Evolutionary conservation across 1,140 invertebrate species (phyloP).

Genomic region (Tetramorium alpestre): DNA sequence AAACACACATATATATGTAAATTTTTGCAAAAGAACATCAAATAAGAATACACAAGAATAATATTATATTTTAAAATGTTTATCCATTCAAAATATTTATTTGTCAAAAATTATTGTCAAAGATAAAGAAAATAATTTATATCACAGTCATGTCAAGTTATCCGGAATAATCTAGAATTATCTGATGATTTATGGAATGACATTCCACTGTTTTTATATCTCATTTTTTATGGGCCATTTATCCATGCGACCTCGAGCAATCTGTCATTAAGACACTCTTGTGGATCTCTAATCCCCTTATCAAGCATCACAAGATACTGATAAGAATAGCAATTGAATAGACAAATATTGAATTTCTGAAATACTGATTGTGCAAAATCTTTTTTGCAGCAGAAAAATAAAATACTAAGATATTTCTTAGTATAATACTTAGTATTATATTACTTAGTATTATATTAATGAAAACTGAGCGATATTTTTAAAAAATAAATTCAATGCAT

Average conservation of each 20-base stretch:
- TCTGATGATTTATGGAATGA: background rate
- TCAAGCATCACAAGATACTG: constrained; percentile 12
- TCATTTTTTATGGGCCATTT: background rate
- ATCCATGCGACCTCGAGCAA: constrained; percentile 29
- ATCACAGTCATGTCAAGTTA: background rate
- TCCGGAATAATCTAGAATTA: background rate
- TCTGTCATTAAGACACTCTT: constrained; percentile 51
- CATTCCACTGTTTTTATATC: constrained; percentile 3
- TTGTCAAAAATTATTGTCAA: background rate
- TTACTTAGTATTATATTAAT: background rate
- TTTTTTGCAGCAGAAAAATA: background rate
- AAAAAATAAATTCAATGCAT: background rate
- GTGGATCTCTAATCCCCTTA: constrained; percentile 42
- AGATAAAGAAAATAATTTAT: background rate
- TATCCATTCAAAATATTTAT: background rate
- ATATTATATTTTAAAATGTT: background rate
- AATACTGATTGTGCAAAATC: background rate
- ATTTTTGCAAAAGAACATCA: too few relatives aligned
- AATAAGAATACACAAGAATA: background rate
- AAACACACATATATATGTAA: background rate
- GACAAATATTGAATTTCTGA: constrained; percentile 10
- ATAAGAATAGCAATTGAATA: constrained; percentile 55
- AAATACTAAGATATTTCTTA: background rate
- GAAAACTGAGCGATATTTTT: background rate
- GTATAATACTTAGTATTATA: too few relatives aligned